Conservation (phyloP, 2,888 invertebrate species). For the Teleogryllus oceanicus region DNA sequence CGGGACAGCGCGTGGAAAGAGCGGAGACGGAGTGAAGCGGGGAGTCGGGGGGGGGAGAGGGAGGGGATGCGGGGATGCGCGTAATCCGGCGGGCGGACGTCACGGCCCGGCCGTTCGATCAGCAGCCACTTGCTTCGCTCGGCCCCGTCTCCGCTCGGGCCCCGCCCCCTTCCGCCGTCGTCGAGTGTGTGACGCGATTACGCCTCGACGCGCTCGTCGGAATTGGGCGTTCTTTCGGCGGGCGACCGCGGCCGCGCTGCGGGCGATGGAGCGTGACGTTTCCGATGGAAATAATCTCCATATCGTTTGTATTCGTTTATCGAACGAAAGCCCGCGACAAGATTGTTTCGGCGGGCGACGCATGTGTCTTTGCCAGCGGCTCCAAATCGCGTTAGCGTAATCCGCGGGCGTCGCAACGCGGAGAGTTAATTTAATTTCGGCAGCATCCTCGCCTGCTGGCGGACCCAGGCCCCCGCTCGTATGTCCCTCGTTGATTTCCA, state of each 20-base stretch:
- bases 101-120: background rate
- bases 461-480: too few relatives aligned
- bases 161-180: background rate
- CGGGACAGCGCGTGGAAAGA: too few relatives aligned
- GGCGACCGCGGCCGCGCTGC: background rate
- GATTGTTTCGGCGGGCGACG: background rate
- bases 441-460: too few relatives aligned
- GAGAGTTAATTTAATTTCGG: too few relatives aligned
- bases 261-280: background rate
- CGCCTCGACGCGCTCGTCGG: background rate
- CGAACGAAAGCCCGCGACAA: background rate
- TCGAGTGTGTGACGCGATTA: background rate
- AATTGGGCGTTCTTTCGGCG: background rate
- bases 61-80: too few relatives aligned
- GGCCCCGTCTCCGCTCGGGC: background rate
- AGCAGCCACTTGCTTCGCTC: background rate
- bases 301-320: background rate
- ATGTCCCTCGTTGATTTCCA: too few relatives aligned
- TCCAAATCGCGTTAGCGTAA: background rate
- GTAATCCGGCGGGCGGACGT: background rate
- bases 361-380: background rate
- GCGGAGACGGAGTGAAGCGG: too few relatives aligned
- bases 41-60: too few relatives aligned
- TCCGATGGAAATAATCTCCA: conserved; percentile 18
- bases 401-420: background rate